Conservation (phyloP, 2,888 invertebrate genomes). For the Dione juno region DNA sequence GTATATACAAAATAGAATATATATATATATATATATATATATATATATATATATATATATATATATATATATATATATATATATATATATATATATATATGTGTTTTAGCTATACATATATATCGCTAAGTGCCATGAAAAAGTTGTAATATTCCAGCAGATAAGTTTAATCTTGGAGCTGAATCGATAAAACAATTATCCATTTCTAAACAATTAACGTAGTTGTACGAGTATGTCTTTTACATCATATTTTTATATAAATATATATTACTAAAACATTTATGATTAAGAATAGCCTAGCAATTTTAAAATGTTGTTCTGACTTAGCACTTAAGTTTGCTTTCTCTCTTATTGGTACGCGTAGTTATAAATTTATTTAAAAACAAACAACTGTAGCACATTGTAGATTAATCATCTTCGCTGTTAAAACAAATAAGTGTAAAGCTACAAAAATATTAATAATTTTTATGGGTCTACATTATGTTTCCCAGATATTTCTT, state of each 20-base stretch:
- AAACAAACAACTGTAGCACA: conserved; percentile 78
- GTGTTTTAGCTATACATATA: neutral
- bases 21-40: no score
- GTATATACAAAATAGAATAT: neutral
- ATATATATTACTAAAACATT: neutral
- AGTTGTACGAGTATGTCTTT: no score
- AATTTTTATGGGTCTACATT: no score
- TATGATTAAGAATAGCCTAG: neutral
- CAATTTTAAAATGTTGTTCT: neutral
- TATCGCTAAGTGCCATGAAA: neutral
- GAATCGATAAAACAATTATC: neutral
- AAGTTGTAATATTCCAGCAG: neutral
- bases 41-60: no score
- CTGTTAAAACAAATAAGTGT: conserved; percentile 53
- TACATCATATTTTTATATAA: neutral
- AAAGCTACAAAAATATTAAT: no score
- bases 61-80: no score
- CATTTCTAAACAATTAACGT: neutral
- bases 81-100: no score
- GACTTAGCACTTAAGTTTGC: conserved; percentile 63
- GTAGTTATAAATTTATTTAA: conserved; percentile 77
- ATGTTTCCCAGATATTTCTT: no score
- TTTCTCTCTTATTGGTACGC: conserved; percentile 80
- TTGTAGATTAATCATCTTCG: conserved; percentile 78
- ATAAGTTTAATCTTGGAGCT: neutral